These are phyloP conservation scores for Saccopteryx bilineata DNA, from an alignment of 2,113 vertebrate species.

Conservation along the genomic window DNA sequence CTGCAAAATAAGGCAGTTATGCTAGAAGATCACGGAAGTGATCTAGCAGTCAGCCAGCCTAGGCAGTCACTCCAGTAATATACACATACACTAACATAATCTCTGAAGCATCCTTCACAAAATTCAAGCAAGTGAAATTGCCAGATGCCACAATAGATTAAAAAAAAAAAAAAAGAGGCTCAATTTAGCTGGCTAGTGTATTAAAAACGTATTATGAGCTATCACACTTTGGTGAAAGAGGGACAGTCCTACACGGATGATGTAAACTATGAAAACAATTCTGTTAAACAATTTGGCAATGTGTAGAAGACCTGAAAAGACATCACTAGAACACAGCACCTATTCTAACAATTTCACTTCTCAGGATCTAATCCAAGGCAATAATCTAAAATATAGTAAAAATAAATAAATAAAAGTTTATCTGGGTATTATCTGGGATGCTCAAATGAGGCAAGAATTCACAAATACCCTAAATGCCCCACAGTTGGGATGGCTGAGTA, in stretches of 20 bases:
- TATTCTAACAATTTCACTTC: background rate
- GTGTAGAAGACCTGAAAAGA: background rate
- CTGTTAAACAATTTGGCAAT: background rate
- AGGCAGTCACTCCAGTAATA: background rate
- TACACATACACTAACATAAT: background rate
- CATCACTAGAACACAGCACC: background rate
- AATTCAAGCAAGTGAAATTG: background rate
- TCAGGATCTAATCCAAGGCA: background rate
- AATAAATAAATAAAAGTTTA: background rate
- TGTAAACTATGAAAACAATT: background rate
- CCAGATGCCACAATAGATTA: background rate
- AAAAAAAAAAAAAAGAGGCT: background rate
- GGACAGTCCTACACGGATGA: background rate
- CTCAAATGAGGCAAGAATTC: background rate
- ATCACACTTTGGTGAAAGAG: background rate
- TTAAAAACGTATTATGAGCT: background rate
- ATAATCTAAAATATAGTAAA: background rate
- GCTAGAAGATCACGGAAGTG: background rate
- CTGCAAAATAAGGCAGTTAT: constrained; percentile 72
- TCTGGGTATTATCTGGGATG: background rate
- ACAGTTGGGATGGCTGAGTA: background rate
- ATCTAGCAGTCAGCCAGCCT: background rate
- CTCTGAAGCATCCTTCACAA: background rate
- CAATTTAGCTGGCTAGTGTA: background rate
- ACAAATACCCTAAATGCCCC: background rate